Evolutionary conservation across 2,888 invertebrate genomes (phyloP), one percentile per base, ranked within the genome.

Genomic region (Epinotia ramella): DNA sequence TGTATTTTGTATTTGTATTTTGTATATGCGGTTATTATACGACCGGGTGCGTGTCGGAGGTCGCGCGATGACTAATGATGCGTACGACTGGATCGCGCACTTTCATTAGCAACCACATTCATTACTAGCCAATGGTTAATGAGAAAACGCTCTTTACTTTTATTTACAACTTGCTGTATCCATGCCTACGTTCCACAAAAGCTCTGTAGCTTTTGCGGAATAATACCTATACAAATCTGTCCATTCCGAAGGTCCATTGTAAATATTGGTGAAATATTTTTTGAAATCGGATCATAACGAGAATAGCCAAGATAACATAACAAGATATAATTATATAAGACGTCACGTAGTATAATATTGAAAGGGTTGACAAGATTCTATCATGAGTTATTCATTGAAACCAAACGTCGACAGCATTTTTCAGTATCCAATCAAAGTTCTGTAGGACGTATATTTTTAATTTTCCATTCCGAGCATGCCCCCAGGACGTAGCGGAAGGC

Each of bases 21-120:
- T n/a, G n/a, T n/a, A n/a, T 82, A 81, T 84, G 84, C 7, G n/a
- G 53, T 53, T n/a, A 53, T 49, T 49, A 49, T 5, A 53, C n/a
- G n/a, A 91, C 82, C 81, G 81, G 77, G 80, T 80, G n/a, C 79
- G 84, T 88, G 92, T 90, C 91, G 85, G 84, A 92, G 92, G 90
- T 90, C 86, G 84, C 80, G 78, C 82, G 86, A 91, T 91, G 91
- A 94, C 92, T 89, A 91, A 93, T 92, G 94, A 92, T 94, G 91
- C 89, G 89, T 88, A 89, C 88, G 89, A 91, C 91, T 89, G 87
- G 87, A 89, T 88, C 88, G 84, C 88, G 84, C 85, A 79, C 87
- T 86, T 90, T 90, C 90, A 92, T 93, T 92, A 92, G 85, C 88
- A 87, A 81, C 88, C 87, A 89, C 90, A 91, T 91, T 91, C 91